A percentile compares a stretch with the other conserved stretches of the same genome.
phyloP scores from a whole-genome alignment of 2,113 vertebrate species.

The Crotalus tigris region DNA sequence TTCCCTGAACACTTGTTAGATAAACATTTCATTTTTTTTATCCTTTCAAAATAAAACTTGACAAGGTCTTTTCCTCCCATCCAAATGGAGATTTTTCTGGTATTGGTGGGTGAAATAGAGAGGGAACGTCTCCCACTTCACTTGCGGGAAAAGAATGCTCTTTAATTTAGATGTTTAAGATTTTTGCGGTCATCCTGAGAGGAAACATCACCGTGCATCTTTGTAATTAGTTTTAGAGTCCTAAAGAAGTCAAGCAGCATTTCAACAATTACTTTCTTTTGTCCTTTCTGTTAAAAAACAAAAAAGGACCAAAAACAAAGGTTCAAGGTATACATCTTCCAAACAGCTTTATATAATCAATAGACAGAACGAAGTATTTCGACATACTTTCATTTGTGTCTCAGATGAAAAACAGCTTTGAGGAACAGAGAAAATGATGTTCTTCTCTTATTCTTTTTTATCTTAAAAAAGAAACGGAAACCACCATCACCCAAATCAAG shows the following conservation, averaged over 20 bases:
- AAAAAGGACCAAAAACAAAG: neutral
- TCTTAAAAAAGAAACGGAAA: neutral
- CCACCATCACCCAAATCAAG: neutral
- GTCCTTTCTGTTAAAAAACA: neutral
- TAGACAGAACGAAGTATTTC: neutral
- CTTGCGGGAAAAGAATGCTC: neutral
- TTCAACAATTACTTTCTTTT: neutral
- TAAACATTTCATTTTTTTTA: neutral
- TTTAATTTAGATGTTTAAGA: neutral
- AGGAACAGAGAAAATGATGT: neutral
- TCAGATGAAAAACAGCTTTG: neutral
- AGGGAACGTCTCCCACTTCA: neutral
- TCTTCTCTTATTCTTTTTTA: neutral
- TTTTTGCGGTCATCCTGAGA: neutral
- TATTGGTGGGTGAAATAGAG: neutral
- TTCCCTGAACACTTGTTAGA: too few species aligned
- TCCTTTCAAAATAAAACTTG: neutral
- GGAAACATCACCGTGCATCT: neutral
- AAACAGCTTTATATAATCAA: neutral
- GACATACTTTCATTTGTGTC: neutral
- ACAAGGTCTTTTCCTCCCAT: neutral
- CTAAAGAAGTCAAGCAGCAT: slow-evolving; percentile 4
- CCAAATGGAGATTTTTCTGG: neutral
- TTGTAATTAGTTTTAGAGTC: slow-evolving; percentile 16
- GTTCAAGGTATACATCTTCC: neutral